Base-by-base conservation (phyloP, 2,888 invertebrate genomes). In the Drosophila borborema region DNA sequence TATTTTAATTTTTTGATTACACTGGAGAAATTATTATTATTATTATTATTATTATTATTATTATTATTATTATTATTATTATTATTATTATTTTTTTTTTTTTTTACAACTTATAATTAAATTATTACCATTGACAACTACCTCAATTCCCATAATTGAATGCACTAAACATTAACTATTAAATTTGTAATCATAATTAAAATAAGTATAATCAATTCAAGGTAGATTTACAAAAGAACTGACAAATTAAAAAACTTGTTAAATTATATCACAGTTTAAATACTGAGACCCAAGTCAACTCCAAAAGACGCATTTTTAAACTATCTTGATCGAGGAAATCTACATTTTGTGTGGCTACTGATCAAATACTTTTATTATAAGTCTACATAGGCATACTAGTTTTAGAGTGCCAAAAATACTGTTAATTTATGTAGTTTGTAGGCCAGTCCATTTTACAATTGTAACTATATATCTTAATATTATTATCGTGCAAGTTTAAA, bases 401-500 rank as follows among this genome's bases (percentile, higher is more conserved):
- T 71, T 64, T 55, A 38, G 36, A 53, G 43, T 58, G 64, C 77
- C 55, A 72, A 66, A 63, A 64, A 64, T 78, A 63, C 31, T 58
- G 70, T 20, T 54, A 38, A 59, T 60, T 64, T 34, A 40, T 74
- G 74, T 74, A 66, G 69, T 64, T 82, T 78, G 75, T 83, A 76
- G 74, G 81, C 78, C 78, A 84, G 86, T 86, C 83, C 72, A 88
- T 88, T 82, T 86, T 86, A 88, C 83, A 84, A 51, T 81, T 79
- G 65, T 56, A 72, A 72, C 70, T 74, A 77, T 75, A 55, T 70
- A 69, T 67, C 71, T 72, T 75, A 81, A 60, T 46, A 51, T 43
- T 76, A 62, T 59, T 70, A 82, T 66, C 73, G 64, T 74, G 67
- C 63, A 59, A 48, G 23, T 56, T 48, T 53, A 23, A 64, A 34